phyloP scores from a whole-genome alignment of 2,797 vertebrate genomes.

The Macrochelys suwanniensis region DNA sequence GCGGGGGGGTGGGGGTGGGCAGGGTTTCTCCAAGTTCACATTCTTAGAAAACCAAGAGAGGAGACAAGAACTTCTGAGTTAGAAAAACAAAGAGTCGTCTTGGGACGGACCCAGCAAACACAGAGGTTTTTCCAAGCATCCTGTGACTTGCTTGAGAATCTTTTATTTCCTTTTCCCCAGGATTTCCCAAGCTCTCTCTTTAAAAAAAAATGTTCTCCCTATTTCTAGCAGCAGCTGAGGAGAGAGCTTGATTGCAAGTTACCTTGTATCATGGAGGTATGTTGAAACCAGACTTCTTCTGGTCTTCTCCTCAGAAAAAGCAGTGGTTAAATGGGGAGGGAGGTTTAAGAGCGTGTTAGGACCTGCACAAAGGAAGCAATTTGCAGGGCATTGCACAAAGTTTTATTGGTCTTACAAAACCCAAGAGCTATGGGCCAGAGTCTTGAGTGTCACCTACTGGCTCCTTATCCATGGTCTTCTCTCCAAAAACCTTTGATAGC shows the following conservation, averaged over 20 bases:
- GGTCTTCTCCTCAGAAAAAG: background rate
- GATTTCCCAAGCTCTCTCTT: slow-evolving; percentile 36
- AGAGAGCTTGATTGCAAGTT: background rate
- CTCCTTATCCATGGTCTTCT: background rate
- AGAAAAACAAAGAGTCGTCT: slow-evolving; percentile 71
- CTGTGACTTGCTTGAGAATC: slow-evolving; percentile 36
- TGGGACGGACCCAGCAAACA: slow-evolving; percentile 49
- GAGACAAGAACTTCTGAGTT: slow-evolving; percentile 67
- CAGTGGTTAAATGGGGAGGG: background rate
- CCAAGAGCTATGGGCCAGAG: background rate
- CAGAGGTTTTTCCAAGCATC: slow-evolving; percentile 50
- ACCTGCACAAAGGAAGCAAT: background rate
- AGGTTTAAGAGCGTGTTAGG: background rate
- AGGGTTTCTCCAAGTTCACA: slow-evolving; percentile 53
- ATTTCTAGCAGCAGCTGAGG: background rate
- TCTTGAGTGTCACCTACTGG: background rate
- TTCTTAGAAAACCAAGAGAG: slow-evolving; percentile 73
- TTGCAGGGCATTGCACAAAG: background rate
- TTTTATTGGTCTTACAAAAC: background rate
- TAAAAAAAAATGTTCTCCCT: background rate
- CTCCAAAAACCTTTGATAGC: background rate
- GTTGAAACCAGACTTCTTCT: background rate
- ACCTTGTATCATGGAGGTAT: background rate
- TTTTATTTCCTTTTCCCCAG: slow-evolving; percentile 15
- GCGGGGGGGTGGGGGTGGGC: background rate